Evolutionary conservation across 2,797 vertebrate genomes (phyloP).

Genomic region (Enteromius trimaculatus): DNA sequence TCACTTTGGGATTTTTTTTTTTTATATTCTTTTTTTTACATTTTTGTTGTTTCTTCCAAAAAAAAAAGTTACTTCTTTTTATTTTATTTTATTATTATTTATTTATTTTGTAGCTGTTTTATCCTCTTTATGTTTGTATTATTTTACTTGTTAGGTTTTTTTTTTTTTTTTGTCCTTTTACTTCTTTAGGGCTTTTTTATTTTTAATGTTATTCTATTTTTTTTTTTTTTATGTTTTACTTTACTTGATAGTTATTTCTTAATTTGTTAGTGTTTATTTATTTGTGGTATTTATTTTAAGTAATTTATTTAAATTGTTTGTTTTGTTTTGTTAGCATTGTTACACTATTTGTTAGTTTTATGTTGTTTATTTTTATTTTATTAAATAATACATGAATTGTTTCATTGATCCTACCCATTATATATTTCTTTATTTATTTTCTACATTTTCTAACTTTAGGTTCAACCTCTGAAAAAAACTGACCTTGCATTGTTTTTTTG

Average conservation of each 20-base stretch:
- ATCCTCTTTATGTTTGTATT: neutral
- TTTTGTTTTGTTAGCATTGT: neutral
- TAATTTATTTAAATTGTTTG: neutral
- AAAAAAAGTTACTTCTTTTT: neutral
- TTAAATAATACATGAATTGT: neutral
- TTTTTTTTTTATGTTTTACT: neutral
- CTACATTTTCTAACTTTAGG: neutral
- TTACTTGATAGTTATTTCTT: neutral
- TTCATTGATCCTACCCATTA: neutral
- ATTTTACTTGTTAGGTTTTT: neutral
- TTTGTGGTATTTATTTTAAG: neutral
- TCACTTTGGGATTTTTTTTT: constrained; percentile 49
- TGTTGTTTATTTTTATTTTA: neutral
- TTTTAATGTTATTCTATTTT: too few species aligned
- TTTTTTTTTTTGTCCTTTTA: neutral
- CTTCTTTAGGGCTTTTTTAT: too few species aligned
- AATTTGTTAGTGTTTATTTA: neutral
- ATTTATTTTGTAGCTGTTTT: neutral
- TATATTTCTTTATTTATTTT: neutral
- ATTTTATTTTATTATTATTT: neutral
- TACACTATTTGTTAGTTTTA: neutral
- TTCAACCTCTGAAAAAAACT: neutral
- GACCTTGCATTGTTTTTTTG: neutral
- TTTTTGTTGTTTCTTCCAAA: constrained; percentile 3
- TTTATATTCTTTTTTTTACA: neutral